These are phyloP conservation scores for Notothenia coriiceps DNA, from an alignment of 2,113 vertebrate genomes.

Conservation along the genomic window DNA sequence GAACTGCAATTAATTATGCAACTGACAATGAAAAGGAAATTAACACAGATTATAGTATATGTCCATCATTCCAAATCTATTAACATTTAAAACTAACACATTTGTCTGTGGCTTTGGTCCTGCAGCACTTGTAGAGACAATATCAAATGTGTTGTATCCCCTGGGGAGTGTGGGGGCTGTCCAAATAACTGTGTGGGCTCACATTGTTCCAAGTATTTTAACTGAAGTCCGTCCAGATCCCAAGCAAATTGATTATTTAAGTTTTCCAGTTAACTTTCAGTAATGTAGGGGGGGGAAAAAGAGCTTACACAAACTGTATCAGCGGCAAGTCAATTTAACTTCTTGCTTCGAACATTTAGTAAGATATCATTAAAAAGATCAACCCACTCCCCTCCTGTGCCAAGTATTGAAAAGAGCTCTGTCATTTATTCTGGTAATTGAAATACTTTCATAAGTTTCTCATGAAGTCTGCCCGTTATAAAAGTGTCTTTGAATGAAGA, in stretches of 20 bases:
- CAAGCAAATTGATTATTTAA: constrained; percentile 54
- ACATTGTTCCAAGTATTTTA: constrained; percentile 55
- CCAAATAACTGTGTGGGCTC: constrained; percentile 54
- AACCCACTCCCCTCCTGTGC: constrained; percentile 14
- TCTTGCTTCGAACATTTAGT: constrained; percentile 60
- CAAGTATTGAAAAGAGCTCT: constrained; percentile 28
- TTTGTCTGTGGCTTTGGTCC: constrained; percentile 31
- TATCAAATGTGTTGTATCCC: constrained; percentile 39
- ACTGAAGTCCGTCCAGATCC: constrained; percentile 54
- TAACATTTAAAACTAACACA: neutral
- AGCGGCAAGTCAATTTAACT: constrained; percentile 42
- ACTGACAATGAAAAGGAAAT: neutral
- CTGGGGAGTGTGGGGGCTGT: constrained; percentile 29
- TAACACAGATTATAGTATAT: neutral
- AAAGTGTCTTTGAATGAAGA: constrained; percentile 67
- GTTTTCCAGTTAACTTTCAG: constrained; percentile 49
- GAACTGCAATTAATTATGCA: constrained; percentile 1
- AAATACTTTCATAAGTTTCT: constrained; percentile 70
- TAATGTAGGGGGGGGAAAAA: constrained; percentile 24
- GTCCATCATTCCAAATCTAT: neutral
- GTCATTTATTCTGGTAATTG: constrained; percentile 55
- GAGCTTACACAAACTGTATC: constrained; percentile 40
- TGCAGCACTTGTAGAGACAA: constrained; percentile 20
- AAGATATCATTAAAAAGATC: constrained; percentile 58
- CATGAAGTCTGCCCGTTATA: constrained; percentile 54